Evolutionary conservation across 2,113 vertebrate genomes (phyloP).

Genomic region (Solea senegalensis): DNA sequence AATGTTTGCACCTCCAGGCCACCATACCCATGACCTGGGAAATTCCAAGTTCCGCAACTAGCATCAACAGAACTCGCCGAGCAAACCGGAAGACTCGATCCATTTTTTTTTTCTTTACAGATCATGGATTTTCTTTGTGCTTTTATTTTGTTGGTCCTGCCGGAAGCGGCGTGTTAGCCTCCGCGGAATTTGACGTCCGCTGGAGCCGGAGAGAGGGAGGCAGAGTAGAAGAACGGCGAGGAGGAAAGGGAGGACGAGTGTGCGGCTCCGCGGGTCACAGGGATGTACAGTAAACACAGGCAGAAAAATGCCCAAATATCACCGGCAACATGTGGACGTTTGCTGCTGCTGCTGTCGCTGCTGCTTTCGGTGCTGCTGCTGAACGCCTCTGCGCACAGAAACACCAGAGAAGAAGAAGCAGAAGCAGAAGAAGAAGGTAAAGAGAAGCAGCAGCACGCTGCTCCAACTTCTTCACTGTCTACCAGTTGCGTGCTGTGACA

Average conservation of each 20-base stretch:
- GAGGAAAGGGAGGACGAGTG: constrained; percentile 64
- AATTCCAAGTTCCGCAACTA: too few relatives aligned
- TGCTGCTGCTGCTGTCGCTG: constrained; percentile 44
- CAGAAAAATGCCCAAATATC: constrained; percentile 79
- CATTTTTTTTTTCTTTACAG: too few relatives aligned
- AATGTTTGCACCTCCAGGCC: too few relatives aligned
- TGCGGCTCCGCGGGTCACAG: constrained; percentile 71
- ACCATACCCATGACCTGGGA: too few relatives aligned
- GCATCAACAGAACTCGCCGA: too few relatives aligned
- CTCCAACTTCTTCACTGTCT: constrained; percentile 67
- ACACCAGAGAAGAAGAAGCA: constrained; percentile 59
- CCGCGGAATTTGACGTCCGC: not conserved
- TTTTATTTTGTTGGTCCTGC: constrained; percentile 39
- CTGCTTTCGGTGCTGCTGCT: constrained; percentile 65
- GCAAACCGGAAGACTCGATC: too few relatives aligned
- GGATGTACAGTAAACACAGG: constrained; percentile 87
- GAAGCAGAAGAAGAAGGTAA: constrained; percentile 64
- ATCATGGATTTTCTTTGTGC: not conserved
- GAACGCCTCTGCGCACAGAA: constrained; percentile 50
- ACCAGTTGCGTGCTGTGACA: constrained; percentile 68
- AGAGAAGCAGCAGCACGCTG: not conserved
- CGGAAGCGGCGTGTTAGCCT: constrained; percentile 3
- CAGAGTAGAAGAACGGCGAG: constrained; percentile 54
- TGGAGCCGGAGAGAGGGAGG: constrained; percentile 40
- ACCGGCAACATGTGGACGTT: constrained; percentile 57